Evolutionary conservation across 2,113 vertebrate species (phyloP).

Genomic region (Pampusana beccarii): DNA sequence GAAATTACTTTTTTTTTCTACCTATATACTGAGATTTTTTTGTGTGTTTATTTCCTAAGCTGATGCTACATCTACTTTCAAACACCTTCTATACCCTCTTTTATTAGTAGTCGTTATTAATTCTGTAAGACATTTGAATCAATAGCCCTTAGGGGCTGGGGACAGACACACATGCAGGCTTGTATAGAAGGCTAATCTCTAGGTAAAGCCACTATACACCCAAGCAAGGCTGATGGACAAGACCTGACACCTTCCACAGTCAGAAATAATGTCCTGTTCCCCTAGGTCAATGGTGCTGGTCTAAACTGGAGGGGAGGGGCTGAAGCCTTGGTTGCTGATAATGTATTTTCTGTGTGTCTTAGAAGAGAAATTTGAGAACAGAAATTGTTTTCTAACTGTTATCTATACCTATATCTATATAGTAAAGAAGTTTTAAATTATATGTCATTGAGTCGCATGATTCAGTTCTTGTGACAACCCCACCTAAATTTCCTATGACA

Average conservation of each 20-base stretch:
- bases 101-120: neutral
- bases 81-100: neutral
- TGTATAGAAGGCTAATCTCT: neutral
- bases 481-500: neutral
- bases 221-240: neutral
- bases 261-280: neutral
- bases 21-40: neutral
- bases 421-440: neutral
- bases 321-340: neutral
- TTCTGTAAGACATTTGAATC: neutral
- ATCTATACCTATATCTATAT: neutral
- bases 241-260: neutral
- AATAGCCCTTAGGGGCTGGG: neutral
- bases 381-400: neutral
- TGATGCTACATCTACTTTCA: neutral
- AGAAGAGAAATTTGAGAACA: neutral
- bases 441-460: neutral
- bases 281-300: neutral
- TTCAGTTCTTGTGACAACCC: neutral
- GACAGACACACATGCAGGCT: neutral
- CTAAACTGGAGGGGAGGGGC: neutral
- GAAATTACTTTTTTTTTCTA: neutral
- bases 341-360: neutral
- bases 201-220: neutral
- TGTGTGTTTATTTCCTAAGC: neutral